Percentiles rank a stretch among this genome's conserved stretches.
phyloP scores from a whole-genome alignment of 1,140 invertebrate species.

The Meloidogyne floridensis region DNA sequence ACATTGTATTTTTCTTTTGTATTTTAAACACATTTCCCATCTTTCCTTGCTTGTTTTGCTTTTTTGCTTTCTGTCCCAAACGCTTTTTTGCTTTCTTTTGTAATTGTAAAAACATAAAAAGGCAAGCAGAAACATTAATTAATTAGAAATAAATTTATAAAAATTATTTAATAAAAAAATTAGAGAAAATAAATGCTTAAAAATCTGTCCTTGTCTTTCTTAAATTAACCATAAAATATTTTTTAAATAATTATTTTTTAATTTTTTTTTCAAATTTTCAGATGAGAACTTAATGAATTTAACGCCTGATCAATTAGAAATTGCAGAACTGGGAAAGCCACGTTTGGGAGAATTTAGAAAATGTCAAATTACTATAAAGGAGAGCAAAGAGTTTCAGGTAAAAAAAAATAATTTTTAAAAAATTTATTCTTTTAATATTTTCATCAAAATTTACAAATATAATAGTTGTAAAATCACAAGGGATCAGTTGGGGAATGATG shows the following conservation, averaged over 20 bases:
- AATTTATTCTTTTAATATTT: too few relatives aligned
- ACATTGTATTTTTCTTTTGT: neutral
- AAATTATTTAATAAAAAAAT: neutral
- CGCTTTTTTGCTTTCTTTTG: neutral
- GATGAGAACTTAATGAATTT: constrained; percentile 67
- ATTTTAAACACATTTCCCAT: neutral
- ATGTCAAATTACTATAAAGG: constrained; percentile 85
- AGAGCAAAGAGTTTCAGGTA: constrained; percentile 97
- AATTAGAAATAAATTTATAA: neutral
- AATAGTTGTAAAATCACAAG: too few relatives aligned
- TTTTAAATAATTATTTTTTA: neutral
- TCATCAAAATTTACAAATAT: too few relatives aligned
- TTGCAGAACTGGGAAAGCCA: constrained; percentile 83
- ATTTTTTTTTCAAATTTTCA: constrained; percentile 2
- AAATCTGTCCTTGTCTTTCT: neutral
- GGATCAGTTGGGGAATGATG: neutral
- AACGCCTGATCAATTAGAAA: constrained; percentile 75
- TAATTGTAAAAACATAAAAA: neutral
- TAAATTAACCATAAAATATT: neutral
- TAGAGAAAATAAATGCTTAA: neutral
- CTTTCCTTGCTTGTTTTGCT: neutral
- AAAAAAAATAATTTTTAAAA: neutral
- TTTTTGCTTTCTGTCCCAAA: neutral
- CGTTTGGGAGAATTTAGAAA: constrained; percentile 81
- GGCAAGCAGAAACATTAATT: neutral